Base-by-base conservation (phyloP, 2,113 vertebrate genomes). In the Columba livia region DNA sequence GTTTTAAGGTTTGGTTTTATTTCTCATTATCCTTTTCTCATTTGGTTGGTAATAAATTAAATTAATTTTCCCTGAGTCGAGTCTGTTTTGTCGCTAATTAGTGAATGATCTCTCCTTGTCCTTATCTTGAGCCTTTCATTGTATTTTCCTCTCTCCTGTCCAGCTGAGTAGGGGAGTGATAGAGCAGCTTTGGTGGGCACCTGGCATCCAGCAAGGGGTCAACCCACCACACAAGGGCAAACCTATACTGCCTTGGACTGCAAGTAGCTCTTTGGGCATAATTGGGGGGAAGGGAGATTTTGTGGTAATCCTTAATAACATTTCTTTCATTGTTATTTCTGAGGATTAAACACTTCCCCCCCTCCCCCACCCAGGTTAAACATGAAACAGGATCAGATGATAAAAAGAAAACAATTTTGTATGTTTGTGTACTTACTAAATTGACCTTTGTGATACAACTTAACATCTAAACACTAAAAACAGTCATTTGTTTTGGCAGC, bases 401-500 rank as follows among this genome's bases (percentile, higher is more conserved):
- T 94, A 94, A 69, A 65, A 94, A 94, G 81, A 75, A 71, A 95
- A 93, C 96, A 67, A 90, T 84, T 80, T 85, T 95, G 64, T 81
- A 83, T 98, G 91, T 97, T 97, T 97, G 96, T 96, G 84, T 97
- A 94, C 44, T 94, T 96, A 97, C 96, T 98, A 95, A 91, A 91
- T 96, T 98, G 98, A 98, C 97, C 98, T 97, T 97, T 94, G 91
- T 97, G 97, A 98, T 97, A 97, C 92, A 97, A 97, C 96, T 89
- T 96, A 97, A 97, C 91, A 91, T 97, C 95, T 94, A 67, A 95
- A 93, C 93, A 96, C 96, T 97, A 97, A 98, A 95, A 98, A 94
- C 97, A 97, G 79, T 98, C 98, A 98, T 97, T 99, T 98, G 98
- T 99, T 99, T 98, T 98, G 98, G 99, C 98, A 99, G 98, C 97